Percentiles rank a stretch among this genome's conserved stretches.
Conservation (phyloP, 2,797 vertebrate species). For the Girardinus metallicus region DNA sequence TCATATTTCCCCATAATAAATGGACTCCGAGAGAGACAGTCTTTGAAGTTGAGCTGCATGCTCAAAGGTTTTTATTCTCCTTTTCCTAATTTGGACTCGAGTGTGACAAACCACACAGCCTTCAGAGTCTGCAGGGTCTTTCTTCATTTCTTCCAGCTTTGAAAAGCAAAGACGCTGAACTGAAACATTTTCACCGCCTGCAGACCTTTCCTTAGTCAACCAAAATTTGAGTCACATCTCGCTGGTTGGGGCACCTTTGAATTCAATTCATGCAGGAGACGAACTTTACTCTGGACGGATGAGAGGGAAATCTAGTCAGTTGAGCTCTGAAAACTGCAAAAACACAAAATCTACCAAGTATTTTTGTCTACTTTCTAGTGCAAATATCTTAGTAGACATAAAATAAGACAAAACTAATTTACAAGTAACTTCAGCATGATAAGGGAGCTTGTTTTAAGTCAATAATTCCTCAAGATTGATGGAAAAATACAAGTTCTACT, state of each 20-base stretch:
- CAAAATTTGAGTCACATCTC: conserved; percentile 23
- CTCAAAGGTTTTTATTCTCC: conserved; percentile 48
- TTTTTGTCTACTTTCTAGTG: too few species aligned
- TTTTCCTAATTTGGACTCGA: conserved; percentile 45
- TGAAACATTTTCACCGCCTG: conserved; percentile 25
- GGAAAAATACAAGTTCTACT: too few species aligned
- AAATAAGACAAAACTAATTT: too few species aligned
- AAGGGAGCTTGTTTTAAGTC: too few species aligned
- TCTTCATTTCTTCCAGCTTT: conserved; percentile 33
- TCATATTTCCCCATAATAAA: conserved; percentile 22
- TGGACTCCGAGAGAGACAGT: conserved; percentile 23
- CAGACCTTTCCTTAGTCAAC: conserved; percentile 11
- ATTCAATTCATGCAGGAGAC: conserved; percentile 17
- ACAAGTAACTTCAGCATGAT: too few species aligned
- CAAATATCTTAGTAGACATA: too few species aligned
- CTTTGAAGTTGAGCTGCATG: conserved; percentile 43
- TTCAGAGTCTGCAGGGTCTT: conserved; percentile 36
- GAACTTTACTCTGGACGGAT: conserved; percentile 25
- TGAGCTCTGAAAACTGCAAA: neutral
- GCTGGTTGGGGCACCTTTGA: conserved; percentile 19
- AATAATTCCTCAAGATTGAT: too few species aligned
- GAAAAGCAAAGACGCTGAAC: conserved; percentile 41
- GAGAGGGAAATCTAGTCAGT: conserved; percentile 11
- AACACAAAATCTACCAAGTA: too few species aligned
- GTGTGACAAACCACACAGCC: conserved; percentile 33